Evolutionary conservation across 2,888 invertebrate species (phyloP).

Genomic region (Drosophila trichaetosa): DNA sequence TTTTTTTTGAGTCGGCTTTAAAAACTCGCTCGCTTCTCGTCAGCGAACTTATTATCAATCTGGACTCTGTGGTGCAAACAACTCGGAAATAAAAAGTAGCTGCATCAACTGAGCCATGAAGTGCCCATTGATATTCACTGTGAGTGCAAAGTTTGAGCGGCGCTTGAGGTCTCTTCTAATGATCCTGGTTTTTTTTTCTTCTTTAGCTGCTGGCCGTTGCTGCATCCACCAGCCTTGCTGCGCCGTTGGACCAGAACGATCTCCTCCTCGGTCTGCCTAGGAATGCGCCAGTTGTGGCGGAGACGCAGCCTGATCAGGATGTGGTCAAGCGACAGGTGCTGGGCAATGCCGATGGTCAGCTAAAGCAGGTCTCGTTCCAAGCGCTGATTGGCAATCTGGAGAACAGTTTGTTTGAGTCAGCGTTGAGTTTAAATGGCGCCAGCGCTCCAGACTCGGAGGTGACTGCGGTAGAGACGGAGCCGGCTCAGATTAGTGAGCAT

Average conservation of each 20-base stretch:
- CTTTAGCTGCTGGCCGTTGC: conserved; percentile 57
- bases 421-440: conserved; percentile 71
- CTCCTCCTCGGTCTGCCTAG: conserved; percentile 55
- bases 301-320: conserved; percentile 44
- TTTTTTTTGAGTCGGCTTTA: conserved; percentile 52
- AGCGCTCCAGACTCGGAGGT: conserved; percentile 61
- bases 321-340: conserved; percentile 72
- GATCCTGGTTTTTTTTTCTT: not conserved
- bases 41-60: conserved; percentile 69
- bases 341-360: conserved; percentile 60
- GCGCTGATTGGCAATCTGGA: conserved; percentile 81
- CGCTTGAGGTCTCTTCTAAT: not conserved
- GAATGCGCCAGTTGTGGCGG: conserved; percentile 29
- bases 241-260: conserved; percentile 66
- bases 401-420: conserved; percentile 77
- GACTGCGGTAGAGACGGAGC: conserved; percentile 51
- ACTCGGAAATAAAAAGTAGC: conserved; percentile 25
- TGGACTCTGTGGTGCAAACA: conserved; percentile 63
- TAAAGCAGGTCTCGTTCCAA: conserved; percentile 79
- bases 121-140: conserved; percentile 64
- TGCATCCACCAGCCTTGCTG: conserved; percentile 45
- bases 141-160: conserved; percentile 46
- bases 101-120: conserved; percentile 61
- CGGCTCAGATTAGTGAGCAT: conserved; percentile 30
- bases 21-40: conserved; percentile 57